phyloP scores from a whole-genome alignment of 1,140 invertebrate genomes.

The Saccostrea echinata region DNA sequence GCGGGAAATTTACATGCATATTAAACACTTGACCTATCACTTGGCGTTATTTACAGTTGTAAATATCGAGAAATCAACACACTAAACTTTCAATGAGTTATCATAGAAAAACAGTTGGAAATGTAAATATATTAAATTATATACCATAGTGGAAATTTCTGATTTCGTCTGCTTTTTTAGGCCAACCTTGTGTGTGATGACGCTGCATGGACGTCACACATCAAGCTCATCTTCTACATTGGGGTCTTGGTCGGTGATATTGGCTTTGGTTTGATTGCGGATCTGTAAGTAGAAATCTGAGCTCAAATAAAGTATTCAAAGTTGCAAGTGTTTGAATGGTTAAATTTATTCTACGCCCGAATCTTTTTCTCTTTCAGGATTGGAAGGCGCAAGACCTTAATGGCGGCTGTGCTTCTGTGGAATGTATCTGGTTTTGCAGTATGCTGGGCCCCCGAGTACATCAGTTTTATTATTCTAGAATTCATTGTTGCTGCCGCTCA shows the following conservation, averaged over 20 bases:
- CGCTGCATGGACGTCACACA: slow-evolving; percentile 84
- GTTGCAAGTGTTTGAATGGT: too few relatives aligned
- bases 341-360: too few relatives aligned
- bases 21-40: too few relatives aligned
- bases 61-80: too few relatives aligned
- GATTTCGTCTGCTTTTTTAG: slow-evolving; percentile 77
- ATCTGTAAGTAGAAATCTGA: slow-evolving; percentile 82
- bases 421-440: slow-evolving; percentile 48
- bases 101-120: too few relatives aligned
- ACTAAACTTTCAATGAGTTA: too few relatives aligned
- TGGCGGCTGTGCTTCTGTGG: slow-evolving; percentile 42
- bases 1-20: too few relatives aligned
- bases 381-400: slow-evolving; percentile 57
- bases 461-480: slow-evolving; percentile 51
- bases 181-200: slow-evolving; percentile 88
- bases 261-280: slow-evolving; percentile 88
- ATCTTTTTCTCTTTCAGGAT: slow-evolving; percentile 20
- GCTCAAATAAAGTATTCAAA: too few relatives aligned
- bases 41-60: too few relatives aligned
- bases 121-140: too few relatives aligned
- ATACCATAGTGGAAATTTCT: background rate
- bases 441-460: slow-evolving; percentile 51
- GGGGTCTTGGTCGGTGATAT: slow-evolving; percentile 89
- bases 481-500: slow-evolving; percentile 54
- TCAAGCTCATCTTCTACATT: slow-evolving; percentile 89